Conservation (phyloP, 2,888 invertebrate species). For the Tenthredo distinguenda region DNA sequence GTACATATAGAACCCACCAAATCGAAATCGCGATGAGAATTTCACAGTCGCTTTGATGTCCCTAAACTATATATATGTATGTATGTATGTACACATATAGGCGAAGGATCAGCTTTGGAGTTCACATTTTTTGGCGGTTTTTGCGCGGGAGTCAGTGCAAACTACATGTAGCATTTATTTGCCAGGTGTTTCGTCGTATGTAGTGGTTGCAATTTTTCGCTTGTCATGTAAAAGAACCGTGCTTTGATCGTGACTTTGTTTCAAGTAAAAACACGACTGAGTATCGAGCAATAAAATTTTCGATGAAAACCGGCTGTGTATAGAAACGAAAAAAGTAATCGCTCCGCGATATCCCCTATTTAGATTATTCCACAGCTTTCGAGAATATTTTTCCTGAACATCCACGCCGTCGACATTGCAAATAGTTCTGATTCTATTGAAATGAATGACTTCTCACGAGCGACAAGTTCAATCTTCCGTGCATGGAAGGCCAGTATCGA, state of each 20-base stretch:
- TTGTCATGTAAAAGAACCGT: neutral
- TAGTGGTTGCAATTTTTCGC: neutral
- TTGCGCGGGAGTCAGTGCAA: neutral
- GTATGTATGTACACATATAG: neutral
- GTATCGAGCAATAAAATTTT: neutral
- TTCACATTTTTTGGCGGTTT: slow-evolving; percentile 8
- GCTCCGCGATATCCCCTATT: too few relatives aligned
- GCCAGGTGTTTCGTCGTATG: neutral
- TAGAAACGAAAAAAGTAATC: neutral
- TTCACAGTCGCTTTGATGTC: slow-evolving; percentile 47
- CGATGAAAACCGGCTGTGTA: neutral
- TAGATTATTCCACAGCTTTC: neutral
- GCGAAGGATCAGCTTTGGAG: slow-evolving; percentile 24
- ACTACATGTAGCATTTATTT: neutral
- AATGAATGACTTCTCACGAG: neutral
- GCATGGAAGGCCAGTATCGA: neutral
- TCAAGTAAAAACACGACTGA: neutral
- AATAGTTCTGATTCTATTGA: neutral
- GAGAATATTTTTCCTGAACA: neutral
- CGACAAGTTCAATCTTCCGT: neutral
- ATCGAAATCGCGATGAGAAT: slow-evolving; percentile 46
- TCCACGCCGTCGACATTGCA: neutral
- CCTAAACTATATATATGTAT: neutral
- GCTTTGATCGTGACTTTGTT: slow-evolving; percentile 17
- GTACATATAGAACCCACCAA: slow-evolving; percentile 38